Conservation (phyloP, 1,140 invertebrate species). For the Hycleus cichorii region DNA sequence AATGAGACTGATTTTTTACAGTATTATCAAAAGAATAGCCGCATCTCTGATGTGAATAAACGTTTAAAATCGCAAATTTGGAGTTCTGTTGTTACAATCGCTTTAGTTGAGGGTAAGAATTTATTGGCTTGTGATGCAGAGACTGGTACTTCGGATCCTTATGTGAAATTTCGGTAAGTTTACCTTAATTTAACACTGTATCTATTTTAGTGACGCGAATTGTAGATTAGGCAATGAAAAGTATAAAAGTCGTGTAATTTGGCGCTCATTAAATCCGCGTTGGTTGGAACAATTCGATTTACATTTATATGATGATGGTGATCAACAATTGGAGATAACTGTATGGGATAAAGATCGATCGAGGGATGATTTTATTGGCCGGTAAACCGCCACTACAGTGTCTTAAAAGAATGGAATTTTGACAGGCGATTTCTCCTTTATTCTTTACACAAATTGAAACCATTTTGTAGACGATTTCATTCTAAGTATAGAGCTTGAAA, state of each 20-base stretch:
- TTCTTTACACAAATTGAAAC: background rate
- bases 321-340: slow-evolving; percentile 80
- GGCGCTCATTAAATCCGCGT: slow-evolving; percentile 74
- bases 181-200: background rate
- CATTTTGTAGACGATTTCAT: too few species aligned
- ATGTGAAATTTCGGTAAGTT: slow-evolving; percentile 88
- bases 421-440: background rate
- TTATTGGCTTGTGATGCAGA: slow-evolving; percentile 84
- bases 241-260: slow-evolving; percentile 92
- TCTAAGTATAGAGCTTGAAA: too few species aligned
- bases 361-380: slow-evolving; percentile 82
- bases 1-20: slow-evolving; percentile 41
- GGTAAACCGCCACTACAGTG: slow-evolving; percentile 43
- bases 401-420: background rate
- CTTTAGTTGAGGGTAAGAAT: slow-evolving; percentile 90
- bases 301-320: slow-evolving; percentile 85
- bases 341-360: slow-evolving; percentile 84
- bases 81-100: slow-evolving; percentile 92
- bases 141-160: slow-evolving; percentile 81
- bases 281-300: slow-evolving; percentile 98
- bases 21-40: slow-evolving; percentile 73
- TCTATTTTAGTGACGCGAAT: background rate
- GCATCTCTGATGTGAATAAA: slow-evolving; percentile 68
- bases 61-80: slow-evolving; percentile 85
- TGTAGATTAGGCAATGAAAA: slow-evolving; percentile 90